Evolutionary conservation across 2,888 invertebrate species (phyloP).

Genomic region (Nomada fucata): DNA sequence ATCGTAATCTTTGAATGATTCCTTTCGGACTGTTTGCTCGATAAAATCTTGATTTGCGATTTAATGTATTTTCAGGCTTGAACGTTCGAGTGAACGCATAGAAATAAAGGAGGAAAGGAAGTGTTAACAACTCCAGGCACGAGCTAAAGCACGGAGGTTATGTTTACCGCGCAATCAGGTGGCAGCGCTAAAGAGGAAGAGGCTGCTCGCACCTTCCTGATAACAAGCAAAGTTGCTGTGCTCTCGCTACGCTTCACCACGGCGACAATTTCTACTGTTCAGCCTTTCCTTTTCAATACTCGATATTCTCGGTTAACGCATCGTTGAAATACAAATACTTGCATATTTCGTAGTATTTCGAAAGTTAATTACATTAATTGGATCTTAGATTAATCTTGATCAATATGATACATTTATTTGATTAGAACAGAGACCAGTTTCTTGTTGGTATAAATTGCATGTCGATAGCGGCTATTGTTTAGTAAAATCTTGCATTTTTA

Average conservation of each 20-base stretch:
- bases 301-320: slow-evolving; percentile 19
- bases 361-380: neutral
- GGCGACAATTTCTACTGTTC: slow-evolving; percentile 51
- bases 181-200: slow-evolving; percentile 78
- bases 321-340: neutral
- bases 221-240: slow-evolving; percentile 76
- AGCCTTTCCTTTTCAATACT: slow-evolving; percentile 2
- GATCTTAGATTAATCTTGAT: neutral
- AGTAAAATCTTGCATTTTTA: neutral
- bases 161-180: slow-evolving; percentile 80
- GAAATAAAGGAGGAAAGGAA: slow-evolving; percentile 41
- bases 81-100: neutral
- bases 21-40: neutral
- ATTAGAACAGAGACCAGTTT: neutral
- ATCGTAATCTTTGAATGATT: neutral
- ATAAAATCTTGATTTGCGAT: slow-evolving; percentile 1
- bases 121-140: slow-evolving; percentile 77
- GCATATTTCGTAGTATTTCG: neutral
- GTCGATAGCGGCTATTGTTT: neutral
- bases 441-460: neutral
- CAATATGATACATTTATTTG: neutral
- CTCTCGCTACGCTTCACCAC: slow-evolving; percentile 55
- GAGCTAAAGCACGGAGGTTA: slow-evolving; percentile 71
- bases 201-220: slow-evolving; percentile 80
- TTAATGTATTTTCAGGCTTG: slow-evolving; percentile 36